These are phyloP conservation scores for Eumacrocentrus americanus DNA, from an alignment of 2,888 invertebrate genomes.

Conservation along the genomic window DNA sequence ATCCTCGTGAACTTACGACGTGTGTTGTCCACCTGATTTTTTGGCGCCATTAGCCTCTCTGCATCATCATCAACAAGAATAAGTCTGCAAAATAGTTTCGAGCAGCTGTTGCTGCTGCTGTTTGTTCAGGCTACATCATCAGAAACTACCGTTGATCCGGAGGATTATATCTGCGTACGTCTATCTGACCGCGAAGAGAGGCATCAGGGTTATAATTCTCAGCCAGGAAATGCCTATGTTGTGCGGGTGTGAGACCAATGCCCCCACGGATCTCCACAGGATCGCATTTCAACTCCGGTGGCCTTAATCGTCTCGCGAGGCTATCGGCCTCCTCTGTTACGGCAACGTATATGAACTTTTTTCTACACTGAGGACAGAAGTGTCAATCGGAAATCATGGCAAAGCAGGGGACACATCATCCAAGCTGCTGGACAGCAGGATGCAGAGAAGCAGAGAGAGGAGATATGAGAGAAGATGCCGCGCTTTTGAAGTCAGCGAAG, in stretches of 20 bases:
- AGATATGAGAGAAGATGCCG: constrained; percentile 5
- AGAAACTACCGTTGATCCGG: constrained; percentile 41
- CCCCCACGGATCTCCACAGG: constrained; percentile 29
- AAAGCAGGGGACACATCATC: constrained; percentile 2
- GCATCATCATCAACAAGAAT: not conserved
- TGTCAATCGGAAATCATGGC: constrained; percentile 6
- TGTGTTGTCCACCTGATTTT: constrained; percentile 36
- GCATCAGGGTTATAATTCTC: constrained; percentile 28
- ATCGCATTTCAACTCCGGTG: constrained; percentile 53
- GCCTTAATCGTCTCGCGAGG: constrained; percentile 45
- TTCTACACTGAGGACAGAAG: constrained; percentile 10
- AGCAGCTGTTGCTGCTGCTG: too few species aligned
- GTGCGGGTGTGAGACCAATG: constrained; percentile 41
- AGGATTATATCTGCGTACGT: constrained; percentile 24
- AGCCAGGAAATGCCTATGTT: constrained; percentile 32
- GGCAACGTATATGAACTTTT: too few species aligned
- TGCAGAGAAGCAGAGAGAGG: constrained; percentile 19
- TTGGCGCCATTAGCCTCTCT: not conserved
- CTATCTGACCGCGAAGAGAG: constrained; percentile 18
- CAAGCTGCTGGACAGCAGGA: constrained; percentile 4
- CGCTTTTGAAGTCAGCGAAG: constrained; percentile 36
- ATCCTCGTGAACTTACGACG: constrained; percentile 45
- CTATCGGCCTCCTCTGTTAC: constrained; percentile 26
- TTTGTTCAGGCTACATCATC: not conserved
- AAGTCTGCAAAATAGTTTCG: not conserved